Evolutionary conservation across 2,888 invertebrate genomes (phyloP), one percentile per base, ranked within the genome.

Genomic region (Drosophila mimica): DNA sequence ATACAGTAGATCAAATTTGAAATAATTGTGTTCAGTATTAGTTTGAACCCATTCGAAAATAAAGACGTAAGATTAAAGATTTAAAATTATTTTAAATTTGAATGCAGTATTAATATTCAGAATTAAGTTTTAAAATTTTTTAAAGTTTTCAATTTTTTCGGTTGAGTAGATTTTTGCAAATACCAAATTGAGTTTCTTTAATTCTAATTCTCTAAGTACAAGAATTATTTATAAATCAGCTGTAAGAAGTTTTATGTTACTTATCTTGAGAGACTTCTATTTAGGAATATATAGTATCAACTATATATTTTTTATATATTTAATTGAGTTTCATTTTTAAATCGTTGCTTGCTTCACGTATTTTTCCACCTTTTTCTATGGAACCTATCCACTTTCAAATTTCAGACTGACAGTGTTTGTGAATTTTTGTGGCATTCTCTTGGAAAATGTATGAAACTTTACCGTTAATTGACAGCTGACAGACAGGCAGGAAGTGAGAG

Each of bases 391-490:
- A 15, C 15, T n/a, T 30, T 38, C 9, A 56, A 36, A 8, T n/a
- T 36, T 38, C 36, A n/a, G 28, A 30, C 17, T 56, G 54, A 25
- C 36, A 36, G 17, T 17, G 11, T 38, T 36, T 36, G n/a, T 17
- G 13, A 30, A 28, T 36, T 28, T 56, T 38, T 38, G 38, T 38
- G 38, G 28, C 38, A n/a, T 38, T 28, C 28, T 38, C 7, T 38
- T 17, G 40, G 38, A 30, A 28, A 46, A n/a, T 56, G 38, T 30
- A n/a, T 38, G n/a, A 30, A 13, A 7, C 30, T 30, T 38, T 38
- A 56, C 2, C 38, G 15, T 30, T 30, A 38, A 28, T 28, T 38
- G 38, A 56, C 56, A 56, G 38, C 38, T 30, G 38, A 40, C 56
- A 56, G 38, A 17, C 38, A 30, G n/a, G 5, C 40, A 30, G 56